Evolutionary conservation across 2,797 vertebrate genomes (phyloP).

Genomic region (Thunnus albacares): DNA sequence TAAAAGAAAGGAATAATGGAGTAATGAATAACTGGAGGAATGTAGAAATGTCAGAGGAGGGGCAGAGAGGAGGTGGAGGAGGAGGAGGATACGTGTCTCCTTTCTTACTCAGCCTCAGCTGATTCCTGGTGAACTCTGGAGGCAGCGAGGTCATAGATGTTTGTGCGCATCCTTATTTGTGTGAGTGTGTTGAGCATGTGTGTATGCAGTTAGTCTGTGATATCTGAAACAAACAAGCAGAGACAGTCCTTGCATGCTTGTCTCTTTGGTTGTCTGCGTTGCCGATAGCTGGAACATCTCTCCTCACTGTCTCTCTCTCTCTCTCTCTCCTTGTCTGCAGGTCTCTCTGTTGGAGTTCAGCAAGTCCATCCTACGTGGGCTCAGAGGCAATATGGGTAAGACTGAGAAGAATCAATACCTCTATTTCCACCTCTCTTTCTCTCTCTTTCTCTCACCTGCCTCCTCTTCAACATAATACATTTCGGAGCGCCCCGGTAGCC

Average conservation of each 20-base stretch:
- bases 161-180: slow-evolving; percentile 56
- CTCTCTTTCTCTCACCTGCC: slow-evolving; percentile 42
- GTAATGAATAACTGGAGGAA: slow-evolving; percentile 53
- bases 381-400: slow-evolving; percentile 97
- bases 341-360: slow-evolving; percentile 89
- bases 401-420: slow-evolving; percentile 73
- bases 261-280: slow-evolving; percentile 34
- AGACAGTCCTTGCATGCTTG: slow-evolving; percentile 45
- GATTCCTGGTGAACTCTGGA: slow-evolving; percentile 71
- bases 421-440: slow-evolving; percentile 48
- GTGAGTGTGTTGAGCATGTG: slow-evolving; percentile 29
- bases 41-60: slow-evolving; percentile 52
- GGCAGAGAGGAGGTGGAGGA: slow-evolving; percentile 14
- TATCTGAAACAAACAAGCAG: slow-evolving; percentile 47
- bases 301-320: slow-evolving; percentile 22
- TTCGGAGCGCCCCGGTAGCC: neutral
- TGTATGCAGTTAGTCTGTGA: slow-evolving; percentile 32
- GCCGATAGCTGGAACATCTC: slow-evolving; percentile 33
- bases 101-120: slow-evolving; percentile 71
- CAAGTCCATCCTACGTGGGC: slow-evolving; percentile 94
- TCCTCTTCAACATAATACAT: slow-evolving; percentile 25
- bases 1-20: slow-evolving; percentile 31
- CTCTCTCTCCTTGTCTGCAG: slow-evolving; percentile 67
- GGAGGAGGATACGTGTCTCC: slow-evolving; percentile 55
- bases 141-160: slow-evolving; percentile 69